Base-by-base conservation (phyloP, 1,140 invertebrate species). In the Ips nitidus region DNA sequence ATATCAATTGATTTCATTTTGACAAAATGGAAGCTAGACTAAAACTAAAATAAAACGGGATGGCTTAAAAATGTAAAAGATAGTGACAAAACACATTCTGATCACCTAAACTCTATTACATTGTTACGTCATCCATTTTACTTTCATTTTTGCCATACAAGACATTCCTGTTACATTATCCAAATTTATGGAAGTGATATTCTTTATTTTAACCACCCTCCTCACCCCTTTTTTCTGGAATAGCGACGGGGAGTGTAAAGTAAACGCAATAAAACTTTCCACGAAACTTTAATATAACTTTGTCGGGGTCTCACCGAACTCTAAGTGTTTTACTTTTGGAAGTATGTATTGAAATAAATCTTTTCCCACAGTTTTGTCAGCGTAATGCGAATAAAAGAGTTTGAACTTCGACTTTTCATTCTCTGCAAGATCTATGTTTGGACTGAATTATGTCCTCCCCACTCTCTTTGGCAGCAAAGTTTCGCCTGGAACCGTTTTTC, bases 301-400 rank as follows among this genome's bases (percentile, higher is more conserved):
- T 61, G 42, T 61, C 36, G 45, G 59, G 22, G 43, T 43, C 41
- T 61, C 59, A 8, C 3, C 59, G 45, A 61, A 61, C 59, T 61
- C 59, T 8, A 61, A 61, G 59, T 61, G 59, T 50, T 61, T 61
- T 61, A 61, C 59, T 61, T 61, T 38, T 37, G 42, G n/a, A 61
- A 61, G 59, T 61, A 47, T 61, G 59, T 50, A 61, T 61, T 61
- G 42, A 61, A 61, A 61, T 61, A 61, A 61, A 61, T 61, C 59
- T 61, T 61, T 61, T 38, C 8, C 36, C 36, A 7, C 59, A 61
- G 59, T 61, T 47, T 61, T 61, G 59, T 50, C 8, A 38, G 43
- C 41, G 41, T 38, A 61, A 61, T 50, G 43, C 45, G 45, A 61
- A 45, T 61, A 50, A 61, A 38, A 40, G 42, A 61, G 42, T 36